Evolutionary conservation across 2,113 vertebrate genomes (phyloP), one percentile per base, ranked within the genome.

Genomic region (Poicephalus meyeri): DNA sequence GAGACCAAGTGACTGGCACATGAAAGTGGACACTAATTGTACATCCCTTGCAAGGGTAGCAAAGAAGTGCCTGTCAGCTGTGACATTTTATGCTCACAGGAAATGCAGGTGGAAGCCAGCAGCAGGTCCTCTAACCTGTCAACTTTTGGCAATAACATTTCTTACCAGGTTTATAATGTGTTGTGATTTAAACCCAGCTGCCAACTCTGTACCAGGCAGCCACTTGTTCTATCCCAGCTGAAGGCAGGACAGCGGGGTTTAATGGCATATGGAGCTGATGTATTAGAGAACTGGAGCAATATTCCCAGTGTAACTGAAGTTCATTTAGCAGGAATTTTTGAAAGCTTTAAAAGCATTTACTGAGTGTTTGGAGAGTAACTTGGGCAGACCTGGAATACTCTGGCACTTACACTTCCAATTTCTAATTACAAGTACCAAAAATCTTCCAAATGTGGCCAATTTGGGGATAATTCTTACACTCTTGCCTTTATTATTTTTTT

Each of bases 341-440:
- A 88, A 89, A 80, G 78, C 56, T 89, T 84, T 87, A 53, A 76
- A 94, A 56, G 20, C 61, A 66, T 44, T 85, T 91, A 94, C 46
- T 31, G 56, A 69, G 28, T 37, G 35, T 50, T 80, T 78, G 65
- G 55, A 74, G 66, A 82, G 20, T 81, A 29, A 89, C 91, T 91
- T 87, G 70, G 61, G 81, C 78, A 93, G 77, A 69, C 31, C 70
- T 95, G 73, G 77, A 89, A 58, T 63, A 46, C 23, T 66, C 49
- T 76, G 53, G 72, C 58, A 70, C 58, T 81, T 26, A 23, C 13
- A 39, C n/a, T 72, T 89, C 65, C 83, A 76, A 76, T 76, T 85
- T 84, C 63, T 80, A 94, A 88, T 83, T 85, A 71, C 10, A 69
- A 18, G 4, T 41, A 80, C 78, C 39, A 90, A 83, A 88, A 76